Percentiles rank a stretch among this genome's conserved stretches.
These are phyloP conservation scores for Orthonychiurus folsomi DNA, from an alignment of 2,888 invertebrate genomes.

Conservation along the genomic window DNA sequence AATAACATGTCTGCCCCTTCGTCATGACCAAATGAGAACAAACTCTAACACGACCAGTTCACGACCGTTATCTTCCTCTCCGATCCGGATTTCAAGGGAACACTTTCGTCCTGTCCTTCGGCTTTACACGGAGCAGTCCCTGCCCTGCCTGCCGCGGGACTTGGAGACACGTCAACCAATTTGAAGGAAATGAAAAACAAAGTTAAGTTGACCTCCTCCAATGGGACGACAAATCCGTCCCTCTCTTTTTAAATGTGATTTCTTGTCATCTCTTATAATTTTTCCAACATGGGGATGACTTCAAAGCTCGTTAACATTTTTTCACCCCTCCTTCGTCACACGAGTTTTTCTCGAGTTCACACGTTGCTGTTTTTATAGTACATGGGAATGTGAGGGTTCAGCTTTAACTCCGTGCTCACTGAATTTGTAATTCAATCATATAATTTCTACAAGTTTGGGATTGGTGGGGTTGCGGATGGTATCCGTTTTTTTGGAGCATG, in stretches of 20 bases:
- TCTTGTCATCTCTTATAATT: too few relatives aligned
- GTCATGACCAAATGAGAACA: too few relatives aligned
- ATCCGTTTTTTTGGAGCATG: too few relatives aligned
- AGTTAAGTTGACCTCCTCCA: background rate
- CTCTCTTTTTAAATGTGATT: too few relatives aligned
- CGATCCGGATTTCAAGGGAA: too few relatives aligned
- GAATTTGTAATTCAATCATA: conserved; percentile 1
- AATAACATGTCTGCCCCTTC: background rate
- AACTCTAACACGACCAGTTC: too few relatives aligned
- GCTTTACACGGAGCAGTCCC: too few relatives aligned
- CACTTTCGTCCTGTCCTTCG: too few relatives aligned
- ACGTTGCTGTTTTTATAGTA: background rate
- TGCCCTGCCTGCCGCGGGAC: background rate
- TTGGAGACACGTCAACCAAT: too few relatives aligned
- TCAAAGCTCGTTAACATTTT: background rate
- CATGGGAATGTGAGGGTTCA: too few relatives aligned
- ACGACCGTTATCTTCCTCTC: background rate
- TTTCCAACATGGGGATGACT: too few relatives aligned
- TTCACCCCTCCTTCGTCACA: background rate
- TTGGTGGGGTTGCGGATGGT: background rate
- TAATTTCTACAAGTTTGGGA: background rate
- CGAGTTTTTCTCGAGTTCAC: background rate
- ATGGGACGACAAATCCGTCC: too few relatives aligned
- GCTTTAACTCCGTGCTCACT: background rate
- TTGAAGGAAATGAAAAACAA: background rate